Percentiles rank a stretch among this genome's conserved stretches.
phyloP scores from a whole-genome alignment of 2,797 vertebrate genomes.

The Tapirus indicus region DNA sequence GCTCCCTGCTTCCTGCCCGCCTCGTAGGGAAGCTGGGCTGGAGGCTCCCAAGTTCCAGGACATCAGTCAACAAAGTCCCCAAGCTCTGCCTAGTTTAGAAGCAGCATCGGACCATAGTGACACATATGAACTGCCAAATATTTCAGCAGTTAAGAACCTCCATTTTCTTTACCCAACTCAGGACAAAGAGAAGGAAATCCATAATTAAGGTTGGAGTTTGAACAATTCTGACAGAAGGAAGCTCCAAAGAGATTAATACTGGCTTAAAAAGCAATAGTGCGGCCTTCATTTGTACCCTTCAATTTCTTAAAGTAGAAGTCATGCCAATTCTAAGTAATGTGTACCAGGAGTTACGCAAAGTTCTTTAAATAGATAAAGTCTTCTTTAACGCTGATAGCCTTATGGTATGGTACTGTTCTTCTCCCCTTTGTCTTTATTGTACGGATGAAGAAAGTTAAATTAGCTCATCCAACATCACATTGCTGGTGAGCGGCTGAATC shows the following conservation, averaged over 20 bases:
- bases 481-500: not conserved
- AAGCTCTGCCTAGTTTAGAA: not conserved
- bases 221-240: not conserved
- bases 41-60: not conserved
- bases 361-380: not conserved
- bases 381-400: not conserved
- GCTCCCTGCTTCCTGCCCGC: not conserved
- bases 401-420: not conserved
- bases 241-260: not conserved
- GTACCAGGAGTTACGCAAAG: not conserved
- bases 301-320: slow-evolving; percentile 10
- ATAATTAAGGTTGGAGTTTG: not conserved
- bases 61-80: not conserved
- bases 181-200: not conserved
- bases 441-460: slow-evolving; percentile 21
- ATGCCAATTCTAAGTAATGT: not conserved
- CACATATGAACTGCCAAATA: not conserved
- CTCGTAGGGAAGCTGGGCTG: not conserved
- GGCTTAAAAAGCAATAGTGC: not conserved
- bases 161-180: not conserved
- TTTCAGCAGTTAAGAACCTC: not conserved
- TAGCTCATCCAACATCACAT: not conserved
- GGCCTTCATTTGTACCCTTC: not conserved
- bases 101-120: not conserved
- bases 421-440: slow-evolving; percentile 9